Evolutionary conservation across 2,113 vertebrate species (phyloP).

Genomic region (Platysteira castanea): DNA sequence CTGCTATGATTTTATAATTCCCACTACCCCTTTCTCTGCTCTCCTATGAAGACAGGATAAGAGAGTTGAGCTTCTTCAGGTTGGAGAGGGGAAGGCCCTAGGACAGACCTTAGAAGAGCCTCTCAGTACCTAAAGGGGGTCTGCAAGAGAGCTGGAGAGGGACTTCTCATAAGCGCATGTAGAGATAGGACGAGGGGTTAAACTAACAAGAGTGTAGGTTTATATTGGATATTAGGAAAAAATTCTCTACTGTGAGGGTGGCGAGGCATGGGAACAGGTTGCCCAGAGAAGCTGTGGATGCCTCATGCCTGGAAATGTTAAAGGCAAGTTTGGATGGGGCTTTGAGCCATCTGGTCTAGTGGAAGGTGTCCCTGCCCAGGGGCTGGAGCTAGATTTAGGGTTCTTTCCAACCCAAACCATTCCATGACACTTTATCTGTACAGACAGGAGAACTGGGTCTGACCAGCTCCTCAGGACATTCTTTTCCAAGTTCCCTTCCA

Average conservation of each 20-base stretch:
- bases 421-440: neutral
- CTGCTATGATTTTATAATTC: neutral
- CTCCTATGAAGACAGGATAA: neutral
- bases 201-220: neutral
- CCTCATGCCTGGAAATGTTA: neutral
- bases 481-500: neutral
- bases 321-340: neutral
- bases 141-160: neutral
- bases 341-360: neutral
- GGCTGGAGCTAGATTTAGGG: neutral
- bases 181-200: neutral
- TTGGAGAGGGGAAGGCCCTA: neutral
- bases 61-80: neutral
- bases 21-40: neutral
- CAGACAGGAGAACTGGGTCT: neutral
- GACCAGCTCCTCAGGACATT: neutral
- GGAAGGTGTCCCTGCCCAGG: too few relatives aligned
- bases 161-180: neutral
- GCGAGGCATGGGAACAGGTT: neutral
- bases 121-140: neutral
- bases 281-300: neutral
- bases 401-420: neutral
- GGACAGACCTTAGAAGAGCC: neutral
- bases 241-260: neutral
- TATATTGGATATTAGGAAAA: neutral